Base-by-base conservation (phyloP, 2,113 vertebrate genomes). In the Misgurnus anguillicaudatus region DNA sequence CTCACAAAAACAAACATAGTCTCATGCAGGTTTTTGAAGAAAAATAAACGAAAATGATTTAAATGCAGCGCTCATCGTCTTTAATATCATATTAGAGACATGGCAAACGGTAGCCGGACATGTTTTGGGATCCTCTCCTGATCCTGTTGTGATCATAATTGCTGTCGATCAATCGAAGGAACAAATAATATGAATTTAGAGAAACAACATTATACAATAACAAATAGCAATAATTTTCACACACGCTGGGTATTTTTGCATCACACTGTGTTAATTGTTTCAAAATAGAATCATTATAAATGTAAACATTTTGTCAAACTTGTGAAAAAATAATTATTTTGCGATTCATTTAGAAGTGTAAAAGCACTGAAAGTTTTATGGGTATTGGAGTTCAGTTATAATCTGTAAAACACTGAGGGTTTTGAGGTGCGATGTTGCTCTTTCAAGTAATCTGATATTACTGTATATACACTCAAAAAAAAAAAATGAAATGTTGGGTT, bases 11-110 rank as follows among this genome's bases (percentile, higher is more conserved):
- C 4, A 63, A 11, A 79, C 84, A 81, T 84, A 79, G 87, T 84
- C 87, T 83, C 87, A 83, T 89, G 88, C 86, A 83, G 41, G 72
- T 57, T 70, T 5, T 68, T 72, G 67, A 31, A 17, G 2, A 75
- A 21, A 19, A 70, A 57, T 78, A 24, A 69, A 73, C 53, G 45
- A 78, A 53, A 53, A 76, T 57, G 41, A 85, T 79, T 68, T 72
- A 39, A 76, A 85, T 85, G 84, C 79, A 82, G 17, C 51, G 62
- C 78, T 68, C 77, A 77, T 82, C 58, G 60, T 70, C 47, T 75
- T 78, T 75, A 82, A 62, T 80, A 82, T 85, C 74, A 78, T 75
- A 80, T 75, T 72, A 74, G 64, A 83, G 58, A 51, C 78, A 80
- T 31, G 84, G 77, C 19, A 9, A 58, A 73, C 78, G 61, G 74